Evolutionary conservation across 1,140 invertebrate species (phyloP).

Genomic region (Zaprionus davidi): DNA sequence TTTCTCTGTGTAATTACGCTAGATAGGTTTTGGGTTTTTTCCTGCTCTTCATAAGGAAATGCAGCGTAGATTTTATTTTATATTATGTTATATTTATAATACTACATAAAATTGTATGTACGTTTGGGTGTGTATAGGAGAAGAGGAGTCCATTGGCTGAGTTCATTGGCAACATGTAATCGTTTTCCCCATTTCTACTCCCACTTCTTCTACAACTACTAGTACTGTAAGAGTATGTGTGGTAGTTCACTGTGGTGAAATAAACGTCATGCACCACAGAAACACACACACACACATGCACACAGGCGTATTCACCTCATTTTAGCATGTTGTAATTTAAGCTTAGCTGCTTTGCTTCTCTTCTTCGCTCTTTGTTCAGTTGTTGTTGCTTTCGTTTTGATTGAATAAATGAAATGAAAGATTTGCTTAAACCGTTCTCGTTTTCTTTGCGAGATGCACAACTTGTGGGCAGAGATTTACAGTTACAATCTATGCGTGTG

Average conservation of each 20-base stretch:
- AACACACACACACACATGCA: neutral
- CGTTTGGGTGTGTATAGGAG: neutral
- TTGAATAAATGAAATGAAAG: constrained; percentile 61
- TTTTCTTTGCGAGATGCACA: constrained; percentile 36
- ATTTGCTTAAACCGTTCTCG: constrained; percentile 32
- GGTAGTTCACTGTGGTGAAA: constrained; percentile 35
- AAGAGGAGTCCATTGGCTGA: constrained; percentile 35
- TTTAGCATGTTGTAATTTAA: constrained; percentile 49
- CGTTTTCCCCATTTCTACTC: constrained; percentile 12
- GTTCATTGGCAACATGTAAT: constrained; percentile 33
- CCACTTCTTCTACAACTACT: constrained; percentile 17
- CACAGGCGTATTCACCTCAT: constrained; percentile 38
- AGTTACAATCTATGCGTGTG: constrained; percentile 29
- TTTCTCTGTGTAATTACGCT: constrained; percentile 38
- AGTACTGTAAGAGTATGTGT: neutral
- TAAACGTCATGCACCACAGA: constrained; percentile 7
- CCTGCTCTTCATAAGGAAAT: constrained; percentile 16
- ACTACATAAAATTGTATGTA: neutral
- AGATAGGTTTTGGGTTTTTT: constrained; percentile 30
- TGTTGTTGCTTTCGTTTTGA: constrained; percentile 40
- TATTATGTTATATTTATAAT: neutral
- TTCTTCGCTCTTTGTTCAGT: constrained; percentile 7
- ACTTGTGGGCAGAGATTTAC: constrained; percentile 32
- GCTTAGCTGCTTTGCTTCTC: constrained; percentile 31
- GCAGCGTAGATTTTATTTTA: constrained; percentile 31